Conservation (phyloP, 92 coral and sea anemone species). For the Galaxea fascicularis region DNA sequence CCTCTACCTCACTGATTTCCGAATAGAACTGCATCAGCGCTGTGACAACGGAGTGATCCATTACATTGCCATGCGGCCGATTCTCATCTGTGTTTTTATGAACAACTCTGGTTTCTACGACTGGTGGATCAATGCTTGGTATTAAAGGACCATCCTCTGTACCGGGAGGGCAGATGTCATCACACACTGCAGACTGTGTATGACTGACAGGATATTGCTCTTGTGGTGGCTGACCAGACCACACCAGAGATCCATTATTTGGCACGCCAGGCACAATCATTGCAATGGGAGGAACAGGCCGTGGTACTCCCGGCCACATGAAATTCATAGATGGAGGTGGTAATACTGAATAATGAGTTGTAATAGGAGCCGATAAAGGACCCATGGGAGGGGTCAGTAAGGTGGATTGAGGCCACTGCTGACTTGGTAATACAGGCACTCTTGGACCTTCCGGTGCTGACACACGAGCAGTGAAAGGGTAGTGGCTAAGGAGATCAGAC, state of each 20-base stretch:
- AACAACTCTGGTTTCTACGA: not conserved
- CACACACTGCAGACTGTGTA: not conserved
- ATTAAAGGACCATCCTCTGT: not conserved
- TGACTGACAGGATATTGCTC: constrained; percentile 2
- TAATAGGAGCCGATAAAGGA: not conserved
- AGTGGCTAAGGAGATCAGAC: not conserved
- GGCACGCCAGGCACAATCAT: not conserved
- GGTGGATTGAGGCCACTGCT: not conserved
- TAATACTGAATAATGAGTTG: not conserved
- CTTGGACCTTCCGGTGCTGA: not conserved
- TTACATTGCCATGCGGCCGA: constrained; percentile 6
- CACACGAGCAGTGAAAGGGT: not conserved
- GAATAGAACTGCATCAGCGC: constrained; percentile 43
- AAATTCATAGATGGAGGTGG: constrained; percentile 1
- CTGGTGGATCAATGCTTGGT: not conserved
- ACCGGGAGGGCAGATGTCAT: not conserved
- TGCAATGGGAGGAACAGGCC: not conserved
- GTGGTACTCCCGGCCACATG: not conserved
- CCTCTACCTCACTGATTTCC: constrained; percentile 22
- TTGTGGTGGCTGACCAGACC: not conserved
- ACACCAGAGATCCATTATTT: not conserved
- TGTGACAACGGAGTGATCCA: constrained; percentile 36
- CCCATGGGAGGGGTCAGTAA: not conserved
- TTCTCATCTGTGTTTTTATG: not conserved
- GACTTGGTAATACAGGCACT: not conserved